Base-by-base conservation (phyloP, 2,797 vertebrate genomes). In the Anguilla obscura region DNA sequence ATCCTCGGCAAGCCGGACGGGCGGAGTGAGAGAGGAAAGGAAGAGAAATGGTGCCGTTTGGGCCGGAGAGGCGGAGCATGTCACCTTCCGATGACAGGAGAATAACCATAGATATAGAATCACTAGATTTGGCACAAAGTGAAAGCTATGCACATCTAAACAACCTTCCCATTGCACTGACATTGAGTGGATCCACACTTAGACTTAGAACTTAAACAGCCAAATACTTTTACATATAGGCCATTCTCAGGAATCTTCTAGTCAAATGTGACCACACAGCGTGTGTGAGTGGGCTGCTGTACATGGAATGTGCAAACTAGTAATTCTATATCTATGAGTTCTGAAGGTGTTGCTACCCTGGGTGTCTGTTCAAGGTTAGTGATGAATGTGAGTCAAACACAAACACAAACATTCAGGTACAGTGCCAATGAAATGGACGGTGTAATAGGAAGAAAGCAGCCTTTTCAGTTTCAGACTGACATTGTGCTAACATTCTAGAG, bases 291-390 rank as follows among this genome's bases (percentile, higher is more conserved):
- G 36, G 74, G 5, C 12, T 21, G 79, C 18, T 84, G 0, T 18
- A 30, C 21, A 84, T 12, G 21, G 9, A n/a, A 5, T 56, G 27
- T 56, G 45, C 52, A 30, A 84, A 54, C 82, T 84, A 54, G 82
- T 84, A 56, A 84, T 56, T 56, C 50, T 84, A 84, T 84, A 84
- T 84, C 82, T 84, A 56, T 84, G 82, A 84, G 50, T 54, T 84
- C 10, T 2, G 48, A 30, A 56, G 48, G 82, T 82, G 40, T 82
- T 30, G 24, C 82, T 30, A 48, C 82, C 45, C 48, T 84, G 82
- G 50, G 52, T 54, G 12, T 84, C 40, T 84, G 82, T 84, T 84
- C 48, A 54, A 54, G 82, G 82, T 54, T 33, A 84, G 52, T 84
- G 82, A n/a, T 33, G 52, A 56, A 84, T 82, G 45, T 48, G 79